phyloP scores from a whole-genome alignment of 2,797 vertebrate genomes.

The Semaprochilodus insignis region DNA sequence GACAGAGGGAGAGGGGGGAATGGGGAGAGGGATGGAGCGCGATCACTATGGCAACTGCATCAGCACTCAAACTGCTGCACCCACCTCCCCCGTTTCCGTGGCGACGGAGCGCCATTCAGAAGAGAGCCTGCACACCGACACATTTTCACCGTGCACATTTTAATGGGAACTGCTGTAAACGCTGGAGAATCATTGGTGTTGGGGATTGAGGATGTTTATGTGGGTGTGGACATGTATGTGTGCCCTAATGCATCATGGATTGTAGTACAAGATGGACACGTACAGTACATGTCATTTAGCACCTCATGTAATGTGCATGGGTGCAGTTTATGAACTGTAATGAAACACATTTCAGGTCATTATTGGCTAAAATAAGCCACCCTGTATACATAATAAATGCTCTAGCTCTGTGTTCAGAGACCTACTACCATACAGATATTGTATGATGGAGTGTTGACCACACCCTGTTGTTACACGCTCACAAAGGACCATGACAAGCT shows the following conservation, averaged over 20 bases:
- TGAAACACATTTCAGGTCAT: background rate
- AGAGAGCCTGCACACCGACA: slow-evolving; percentile 26
- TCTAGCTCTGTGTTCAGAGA: background rate
- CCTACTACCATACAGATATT: background rate
- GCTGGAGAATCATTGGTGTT: slow-evolving; percentile 19
- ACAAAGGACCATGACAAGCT: slow-evolving; percentile 48
- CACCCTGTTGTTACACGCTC: slow-evolving; percentile 35
- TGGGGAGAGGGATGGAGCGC: slow-evolving; percentile 18
- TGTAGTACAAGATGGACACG: background rate
- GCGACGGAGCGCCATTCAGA: slow-evolving; percentile 53
- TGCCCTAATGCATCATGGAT: background rate
- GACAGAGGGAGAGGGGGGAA: slow-evolving; percentile 10
- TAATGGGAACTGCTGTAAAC: slow-evolving; percentile 34
- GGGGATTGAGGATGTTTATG: background rate
- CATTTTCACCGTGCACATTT: slow-evolving; percentile 39
- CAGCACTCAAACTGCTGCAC: slow-evolving; percentile 54
- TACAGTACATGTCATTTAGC: background rate
- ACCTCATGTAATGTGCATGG: background rate
- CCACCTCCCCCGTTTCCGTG: slow-evolving; percentile 60
- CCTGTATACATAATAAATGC: slow-evolving; percentile 36
- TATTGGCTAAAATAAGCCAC: slow-evolving; percentile 17
- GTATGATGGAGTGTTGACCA: slow-evolving; percentile 29
- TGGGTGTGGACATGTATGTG: background rate
- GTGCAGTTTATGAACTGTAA: background rate
- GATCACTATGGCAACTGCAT: slow-evolving; percentile 65